Conservation (phyloP, 2,113 vertebrate species). For the Cryptoleucopteryx plumbea region DNA sequence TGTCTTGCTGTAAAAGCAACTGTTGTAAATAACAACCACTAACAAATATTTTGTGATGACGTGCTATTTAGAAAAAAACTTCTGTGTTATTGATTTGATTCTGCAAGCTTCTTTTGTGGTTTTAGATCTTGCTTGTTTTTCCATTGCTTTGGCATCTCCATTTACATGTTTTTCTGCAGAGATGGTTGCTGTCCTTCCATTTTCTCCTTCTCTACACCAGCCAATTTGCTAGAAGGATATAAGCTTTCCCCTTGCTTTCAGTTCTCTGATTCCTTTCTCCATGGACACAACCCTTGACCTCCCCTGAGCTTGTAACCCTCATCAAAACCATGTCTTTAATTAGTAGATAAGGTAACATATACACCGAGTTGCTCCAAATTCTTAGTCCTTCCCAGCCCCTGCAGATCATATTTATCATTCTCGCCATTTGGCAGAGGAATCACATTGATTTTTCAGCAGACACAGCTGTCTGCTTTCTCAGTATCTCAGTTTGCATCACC, state of each 20-base stretch:
- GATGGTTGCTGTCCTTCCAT: background rate
- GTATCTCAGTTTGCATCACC: background rate
- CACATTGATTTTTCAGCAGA: constrained; percentile 11
- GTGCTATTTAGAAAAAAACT: background rate
- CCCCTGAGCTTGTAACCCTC: background rate
- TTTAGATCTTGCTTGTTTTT: background rate
- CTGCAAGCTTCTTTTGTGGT: background rate
- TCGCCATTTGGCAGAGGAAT: background rate
- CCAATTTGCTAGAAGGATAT: background rate
- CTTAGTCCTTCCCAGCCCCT: background rate
- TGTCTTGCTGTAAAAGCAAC: background rate
- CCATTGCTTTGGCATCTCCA: background rate
- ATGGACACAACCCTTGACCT: background rate
- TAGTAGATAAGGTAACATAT: background rate
- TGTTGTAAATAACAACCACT: background rate
- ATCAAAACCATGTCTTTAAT: background rate
- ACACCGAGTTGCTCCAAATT: background rate
- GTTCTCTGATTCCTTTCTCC: background rate
- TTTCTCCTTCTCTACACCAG: background rate
- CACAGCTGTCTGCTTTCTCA: background rate
- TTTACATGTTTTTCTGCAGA: background rate
- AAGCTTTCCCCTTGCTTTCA: background rate
- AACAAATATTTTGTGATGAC: background rate
- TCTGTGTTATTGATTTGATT: background rate
- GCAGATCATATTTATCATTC: background rate